phyloP scores from a whole-genome alignment of 2,113 vertebrate genomes.

The Anas platyrhynchos region DNA sequence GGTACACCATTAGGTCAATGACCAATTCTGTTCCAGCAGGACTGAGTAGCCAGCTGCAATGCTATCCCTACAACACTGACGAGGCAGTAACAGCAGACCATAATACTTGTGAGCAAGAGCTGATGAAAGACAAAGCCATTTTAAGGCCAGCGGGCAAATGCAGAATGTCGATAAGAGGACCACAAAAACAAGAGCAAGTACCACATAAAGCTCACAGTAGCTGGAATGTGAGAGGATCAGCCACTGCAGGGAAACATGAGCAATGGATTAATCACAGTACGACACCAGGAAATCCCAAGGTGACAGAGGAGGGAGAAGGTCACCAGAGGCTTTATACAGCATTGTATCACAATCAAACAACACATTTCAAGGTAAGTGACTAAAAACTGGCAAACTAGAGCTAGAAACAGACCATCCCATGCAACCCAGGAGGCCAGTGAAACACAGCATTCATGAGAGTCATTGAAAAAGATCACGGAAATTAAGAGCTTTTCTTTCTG shows the following conservation, averaged over 20 bases:
- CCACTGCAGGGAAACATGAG: neutral
- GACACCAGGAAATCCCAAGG: neutral
- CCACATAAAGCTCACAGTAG: neutral
- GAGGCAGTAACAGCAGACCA: slow-evolving; percentile 1
- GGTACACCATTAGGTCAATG: neutral
- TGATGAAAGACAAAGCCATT: neutral
- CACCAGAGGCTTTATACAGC: neutral
- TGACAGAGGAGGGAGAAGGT: neutral
- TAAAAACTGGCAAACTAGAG: neutral
- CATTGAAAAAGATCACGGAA: neutral
- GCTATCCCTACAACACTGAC: slow-evolving; percentile 17
- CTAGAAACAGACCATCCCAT: neutral
- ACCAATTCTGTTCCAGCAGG: slow-evolving; percentile 24
- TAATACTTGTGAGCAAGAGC: neutral
- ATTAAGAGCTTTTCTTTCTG: neutral
- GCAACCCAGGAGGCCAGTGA: neutral
- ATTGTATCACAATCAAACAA: neutral
- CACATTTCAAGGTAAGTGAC: neutral
- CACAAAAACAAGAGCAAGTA: neutral
- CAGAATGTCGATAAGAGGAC: neutral
- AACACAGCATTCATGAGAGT: neutral
- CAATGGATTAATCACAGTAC: neutral
- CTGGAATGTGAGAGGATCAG: neutral
- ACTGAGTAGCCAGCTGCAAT: neutral
- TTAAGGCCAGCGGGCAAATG: neutral